Evolutionary conservation across 2,797 vertebrate genomes (phyloP), one percentile per base, ranked within the genome.

Genomic region (Tokudaia tokunoshimensis): DNA sequence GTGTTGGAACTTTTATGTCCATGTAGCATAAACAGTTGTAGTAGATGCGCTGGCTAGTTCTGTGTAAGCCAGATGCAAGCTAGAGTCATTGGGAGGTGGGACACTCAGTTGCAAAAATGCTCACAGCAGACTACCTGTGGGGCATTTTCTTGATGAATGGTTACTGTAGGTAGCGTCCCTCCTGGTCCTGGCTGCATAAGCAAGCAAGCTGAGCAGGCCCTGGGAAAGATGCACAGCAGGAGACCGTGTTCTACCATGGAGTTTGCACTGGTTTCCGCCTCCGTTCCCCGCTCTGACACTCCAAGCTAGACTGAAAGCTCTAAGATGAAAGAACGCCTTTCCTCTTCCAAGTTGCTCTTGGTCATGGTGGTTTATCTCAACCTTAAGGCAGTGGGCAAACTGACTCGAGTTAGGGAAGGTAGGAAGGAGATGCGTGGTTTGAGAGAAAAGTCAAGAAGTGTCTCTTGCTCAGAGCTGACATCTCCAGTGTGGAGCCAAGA

Each of bases 371-470:
- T 31, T 81, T 63, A 34, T 47, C 41, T 31, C 17, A 65, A 41
- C 59, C 26, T 59, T 84, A 84, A 44, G 41, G 13, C 29, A 65
- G 59, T 93, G 84, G 59, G 83, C 61, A 88, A n/a, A 61, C 12
- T 22, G 65, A 47, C 31, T 86, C 37, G 31, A 61, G 19, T 65
- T 91, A 57, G 7, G 29, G 83, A 85, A 47, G 61, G 44, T 63
- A 86, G n/a, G 8, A 93, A 61, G 59, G 65, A 91, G 74, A 20
- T 67, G 8, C 19, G 29, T 70, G 44, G n/a, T n/a, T n/a, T 26
- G 72, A 81, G 2, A 72, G 47, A 94, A 94, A 94, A 94, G n/a
- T 90, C n/a, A 65, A 78, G 70, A 75, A 24, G 17, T 44, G 19
- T 29, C 59, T 67, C 82, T 72, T 81, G 34, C 34, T 24, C 47